These are phyloP conservation scores for Anableps anableps DNA, from an alignment of 2,797 vertebrate genomes.

Conservation along the genomic window DNA sequence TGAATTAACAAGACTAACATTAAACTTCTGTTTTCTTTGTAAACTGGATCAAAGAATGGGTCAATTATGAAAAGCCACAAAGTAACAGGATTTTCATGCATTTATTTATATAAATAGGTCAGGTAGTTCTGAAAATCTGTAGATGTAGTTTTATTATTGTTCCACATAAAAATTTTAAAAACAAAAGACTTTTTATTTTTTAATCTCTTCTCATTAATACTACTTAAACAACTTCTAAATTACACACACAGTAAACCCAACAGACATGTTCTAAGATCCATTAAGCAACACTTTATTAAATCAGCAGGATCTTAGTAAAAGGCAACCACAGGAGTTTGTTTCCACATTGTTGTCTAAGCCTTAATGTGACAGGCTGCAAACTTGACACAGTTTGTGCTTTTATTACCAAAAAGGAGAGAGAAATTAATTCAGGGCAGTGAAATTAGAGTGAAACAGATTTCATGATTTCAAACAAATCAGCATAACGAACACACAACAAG, in stretches of 20 bases:
- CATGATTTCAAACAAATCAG: not conserved
- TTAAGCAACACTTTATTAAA: slow-evolving; percentile 1
- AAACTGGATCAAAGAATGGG: not conserved
- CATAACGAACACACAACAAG: not conserved
- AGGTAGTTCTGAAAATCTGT: not conserved
- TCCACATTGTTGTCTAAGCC: not conserved
- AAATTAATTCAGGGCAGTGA: not conserved
- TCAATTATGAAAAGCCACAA: not conserved
- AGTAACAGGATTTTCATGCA: not conserved
- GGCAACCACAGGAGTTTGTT: not conserved
- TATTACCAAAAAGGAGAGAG: not conserved
- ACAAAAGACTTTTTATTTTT: not conserved
- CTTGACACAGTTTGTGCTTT: not conserved
- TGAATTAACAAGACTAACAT: not conserved
- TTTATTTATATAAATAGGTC: not conserved
- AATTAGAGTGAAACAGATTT: not conserved
- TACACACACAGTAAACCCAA: not conserved
- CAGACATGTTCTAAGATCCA: not conserved
- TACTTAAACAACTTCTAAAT: not conserved
- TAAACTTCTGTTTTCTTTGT: not conserved
- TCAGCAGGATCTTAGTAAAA: slow-evolving; percentile 1
- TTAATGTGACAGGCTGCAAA: not conserved
- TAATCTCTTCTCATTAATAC: not conserved
- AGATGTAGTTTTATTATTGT: not conserved
- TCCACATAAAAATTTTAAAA: not conserved